phyloP scores from a whole-genome alignment of 2,888 invertebrate genomes.

The Lasiommata megera region DNA sequence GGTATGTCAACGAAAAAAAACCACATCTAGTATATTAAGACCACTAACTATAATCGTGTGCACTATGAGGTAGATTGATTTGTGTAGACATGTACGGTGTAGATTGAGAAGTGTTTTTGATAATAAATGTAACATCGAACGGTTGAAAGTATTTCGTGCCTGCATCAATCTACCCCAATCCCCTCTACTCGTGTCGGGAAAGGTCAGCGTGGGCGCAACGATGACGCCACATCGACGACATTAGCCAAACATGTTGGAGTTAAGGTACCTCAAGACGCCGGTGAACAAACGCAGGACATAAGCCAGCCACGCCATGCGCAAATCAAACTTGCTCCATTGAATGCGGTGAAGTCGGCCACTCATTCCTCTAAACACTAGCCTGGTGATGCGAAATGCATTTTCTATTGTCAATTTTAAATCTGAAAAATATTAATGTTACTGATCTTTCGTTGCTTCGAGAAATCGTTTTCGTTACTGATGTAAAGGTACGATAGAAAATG shows the following conservation, averaged over 20 bases:
- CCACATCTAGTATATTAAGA: conserved; percentile 45
- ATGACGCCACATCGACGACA: conserved; percentile 72
- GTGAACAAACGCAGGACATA: conserved; percentile 75
- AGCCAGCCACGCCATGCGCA: conserved; percentile 78
- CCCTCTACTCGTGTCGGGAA: conserved; percentile 59
- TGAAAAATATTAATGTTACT: conserved; percentile 18
- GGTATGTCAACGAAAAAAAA: conserved; percentile 26
- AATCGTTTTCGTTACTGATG: neutral
- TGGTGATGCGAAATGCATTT: conserved; percentile 71
- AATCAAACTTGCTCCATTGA: conserved; percentile 77
- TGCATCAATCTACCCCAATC: conserved; percentile 67
- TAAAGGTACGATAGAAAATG: conserved; percentile 52
- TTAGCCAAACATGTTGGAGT: conserved; percentile 63
- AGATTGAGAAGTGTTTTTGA: conserved; percentile 11
- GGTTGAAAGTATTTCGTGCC: conserved; percentile 3
- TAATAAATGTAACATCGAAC: neutral
- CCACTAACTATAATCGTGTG: conserved; percentile 52
- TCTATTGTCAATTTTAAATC: conserved; percentile 51
- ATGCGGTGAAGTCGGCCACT: conserved; percentile 80
- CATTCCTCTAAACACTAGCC: conserved; percentile 77
- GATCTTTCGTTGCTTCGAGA: neutral
- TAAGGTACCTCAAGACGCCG: conserved; percentile 72
- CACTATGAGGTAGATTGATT: conserved; percentile 65
- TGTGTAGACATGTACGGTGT: conserved; percentile 36
- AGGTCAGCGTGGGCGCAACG: conserved; percentile 64